These are phyloP conservation scores for Pachypeltis micranthus DNA, from an alignment of 1,140 invertebrate species.

Conservation along the genomic window DNA sequence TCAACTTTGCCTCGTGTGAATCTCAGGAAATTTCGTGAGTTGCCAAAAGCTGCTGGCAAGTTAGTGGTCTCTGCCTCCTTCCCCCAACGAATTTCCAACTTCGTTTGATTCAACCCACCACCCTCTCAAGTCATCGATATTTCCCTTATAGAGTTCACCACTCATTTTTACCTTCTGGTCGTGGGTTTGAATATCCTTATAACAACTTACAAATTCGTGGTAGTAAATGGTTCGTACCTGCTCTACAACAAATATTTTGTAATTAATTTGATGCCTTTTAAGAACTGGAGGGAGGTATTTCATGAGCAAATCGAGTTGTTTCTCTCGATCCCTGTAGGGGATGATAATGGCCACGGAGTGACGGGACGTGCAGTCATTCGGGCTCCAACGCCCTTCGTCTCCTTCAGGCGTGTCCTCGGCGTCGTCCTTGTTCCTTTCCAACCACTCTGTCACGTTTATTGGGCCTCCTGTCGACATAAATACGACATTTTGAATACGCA, in stretches of 20 bases:
- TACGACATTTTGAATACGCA: too few relatives aligned
- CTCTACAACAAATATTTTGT: conserved; percentile 51
- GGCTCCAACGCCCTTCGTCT: conserved; percentile 40
- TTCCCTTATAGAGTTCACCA: too few relatives aligned
- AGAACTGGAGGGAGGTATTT: conserved; percentile 47
- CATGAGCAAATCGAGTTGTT: conserved; percentile 42
- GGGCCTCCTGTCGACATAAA: conserved; percentile 2
- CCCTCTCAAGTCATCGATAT: too few relatives aligned
- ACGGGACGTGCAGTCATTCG: conserved; percentile 38
- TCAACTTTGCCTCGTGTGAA: too few relatives aligned
- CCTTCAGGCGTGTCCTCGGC: background rate
- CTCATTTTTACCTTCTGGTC: too few relatives aligned
- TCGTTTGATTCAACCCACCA: too few relatives aligned
- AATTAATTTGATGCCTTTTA: conserved; percentile 47
- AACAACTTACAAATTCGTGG: too few relatives aligned
- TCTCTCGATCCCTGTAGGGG: conserved; percentile 46
- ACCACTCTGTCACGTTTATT: conserved; percentile 2
- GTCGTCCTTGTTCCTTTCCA: background rate
- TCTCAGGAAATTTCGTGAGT: too few relatives aligned
- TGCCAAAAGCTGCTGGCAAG: too few relatives aligned
- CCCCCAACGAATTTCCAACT: too few relatives aligned
- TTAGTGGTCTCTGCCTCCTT: too few relatives aligned
- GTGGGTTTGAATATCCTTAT: too few relatives aligned
- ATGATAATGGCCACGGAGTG: conserved; percentile 47
- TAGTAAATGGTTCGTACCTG: conserved; percentile 39